Evolutionary conservation across 2,113 vertebrate species (phyloP), one percentile per base, ranked within the genome.

Genomic region (Lonchura striata): DNA sequence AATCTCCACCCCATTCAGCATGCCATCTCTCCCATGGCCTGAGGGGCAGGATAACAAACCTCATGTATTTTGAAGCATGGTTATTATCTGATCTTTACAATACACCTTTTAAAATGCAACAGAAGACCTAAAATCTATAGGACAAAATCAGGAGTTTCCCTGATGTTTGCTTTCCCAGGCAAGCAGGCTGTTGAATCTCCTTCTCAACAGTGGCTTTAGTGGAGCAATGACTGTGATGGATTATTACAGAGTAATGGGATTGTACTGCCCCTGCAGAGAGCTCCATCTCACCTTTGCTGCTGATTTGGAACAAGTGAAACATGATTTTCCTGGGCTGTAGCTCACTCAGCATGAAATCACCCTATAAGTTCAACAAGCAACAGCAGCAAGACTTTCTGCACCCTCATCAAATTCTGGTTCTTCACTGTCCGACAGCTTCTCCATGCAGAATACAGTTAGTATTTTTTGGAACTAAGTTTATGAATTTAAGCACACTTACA

Each of bases 1-100:
- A 76, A 54, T 23, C 47, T 25, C 56, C 30, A 28, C 2, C 41
- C 27, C 0, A 0, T 28, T 33, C 6, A 2, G 30, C 15, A 7
- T 59, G 27, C 35, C 6, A 5, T 35, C 14, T 37, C 16, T 78
- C 17, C 54, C 56, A 47, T 1, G 13, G 56, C 14, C 21, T 5
- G 2, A 49, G 18, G 15, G 22, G 19, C 56, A 86, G 56, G n/a
- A 44, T 84, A 54, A 52, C 22, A 68, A 33, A 56, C 24, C 47
- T 25, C 20, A 11, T 35, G 56, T 4, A 21, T 66, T 82, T 63
- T 54, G 42, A 78, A 90, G 39, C 31, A 50, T 1, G 0, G 20
- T 63, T 78, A 46, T 15, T 41, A 21, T 46, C 61, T 21, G 39
- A 68, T 47, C 56, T 91, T 91, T 75, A 60, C 12, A 35, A 69